phyloP scores from a whole-genome alignment of 2,113 vertebrate species.

The Oplegnathus fasciatus region DNA sequence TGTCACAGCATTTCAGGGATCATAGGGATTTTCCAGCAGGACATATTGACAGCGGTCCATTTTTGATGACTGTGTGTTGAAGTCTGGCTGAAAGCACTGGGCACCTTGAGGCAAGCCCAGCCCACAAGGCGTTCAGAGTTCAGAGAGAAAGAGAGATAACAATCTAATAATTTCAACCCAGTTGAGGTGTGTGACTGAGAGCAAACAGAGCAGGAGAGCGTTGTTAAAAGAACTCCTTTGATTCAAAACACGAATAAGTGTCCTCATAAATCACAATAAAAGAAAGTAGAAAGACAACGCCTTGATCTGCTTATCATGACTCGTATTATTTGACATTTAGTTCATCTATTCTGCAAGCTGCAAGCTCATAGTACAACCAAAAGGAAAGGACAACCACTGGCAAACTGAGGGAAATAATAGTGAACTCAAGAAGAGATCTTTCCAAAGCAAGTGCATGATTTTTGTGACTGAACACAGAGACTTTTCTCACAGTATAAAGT shows the following conservation, averaged over 20 bases:
- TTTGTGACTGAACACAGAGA: too few relatives aligned
- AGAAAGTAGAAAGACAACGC: not conserved
- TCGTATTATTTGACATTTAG: not conserved
- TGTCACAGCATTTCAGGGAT: not conserved
- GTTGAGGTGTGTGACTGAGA: slow-evolving; percentile 32
- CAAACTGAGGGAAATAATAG: not conserved
- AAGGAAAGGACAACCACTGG: not conserved
- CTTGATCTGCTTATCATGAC: not conserved
- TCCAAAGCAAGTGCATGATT: not conserved
- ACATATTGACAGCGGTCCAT: not conserved
- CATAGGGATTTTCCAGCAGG: not conserved
- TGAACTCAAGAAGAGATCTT: not conserved
- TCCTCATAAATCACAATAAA: not conserved
- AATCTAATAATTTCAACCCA: slow-evolving; percentile 47
- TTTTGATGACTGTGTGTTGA: slow-evolving; percentile 7
- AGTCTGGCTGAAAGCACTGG: not conserved
- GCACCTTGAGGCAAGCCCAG: slow-evolving; percentile 38
- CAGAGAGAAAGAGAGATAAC: slow-evolving; percentile 53
- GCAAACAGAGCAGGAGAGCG: not conserved
- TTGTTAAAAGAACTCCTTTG: not conserved
- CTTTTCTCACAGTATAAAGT: not conserved
- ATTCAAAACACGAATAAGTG: not conserved
- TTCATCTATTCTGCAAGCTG: not conserved
- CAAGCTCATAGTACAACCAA: not conserved
- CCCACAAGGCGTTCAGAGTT: slow-evolving; percentile 64